Conservation (phyloP, 2,113 vertebrate species). For the Seriola quinqueradiata region DNA sequence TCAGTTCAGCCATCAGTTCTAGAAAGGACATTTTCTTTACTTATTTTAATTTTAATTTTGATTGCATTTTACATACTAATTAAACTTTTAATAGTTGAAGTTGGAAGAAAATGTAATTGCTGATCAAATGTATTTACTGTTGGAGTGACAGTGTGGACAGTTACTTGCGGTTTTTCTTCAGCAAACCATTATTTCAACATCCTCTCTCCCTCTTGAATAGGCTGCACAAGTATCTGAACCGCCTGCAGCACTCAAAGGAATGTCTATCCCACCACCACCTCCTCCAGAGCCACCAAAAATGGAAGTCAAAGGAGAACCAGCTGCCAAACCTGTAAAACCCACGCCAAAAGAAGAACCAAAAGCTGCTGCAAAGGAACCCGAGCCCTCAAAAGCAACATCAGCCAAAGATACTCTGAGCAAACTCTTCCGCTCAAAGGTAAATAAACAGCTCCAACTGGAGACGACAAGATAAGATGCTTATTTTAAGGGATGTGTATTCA, state of each 20-base stretch:
- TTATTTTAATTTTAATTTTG: neutral
- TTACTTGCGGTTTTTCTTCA: neutral
- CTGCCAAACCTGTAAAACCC: conserved; percentile 72
- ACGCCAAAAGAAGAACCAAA: conserved; percentile 75
- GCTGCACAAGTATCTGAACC: conserved; percentile 80
- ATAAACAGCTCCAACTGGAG: neutral
- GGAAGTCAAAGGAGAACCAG: conserved; percentile 80
- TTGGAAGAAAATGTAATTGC: neutral
- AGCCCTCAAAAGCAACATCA: conserved; percentile 81
- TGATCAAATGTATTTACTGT: neutral
- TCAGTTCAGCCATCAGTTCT: neutral
- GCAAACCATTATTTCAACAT: neutral
- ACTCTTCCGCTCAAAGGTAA: conserved; percentile 94
- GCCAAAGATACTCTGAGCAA: conserved; percentile 87
- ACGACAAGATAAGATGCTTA: neutral
- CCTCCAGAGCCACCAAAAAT: conserved; percentile 84
- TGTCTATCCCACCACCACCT: conserved; percentile 85
- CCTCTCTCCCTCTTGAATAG: conserved; percentile 44
- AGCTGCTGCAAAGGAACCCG: conserved; percentile 82
- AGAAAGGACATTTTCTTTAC: conserved; percentile 3
- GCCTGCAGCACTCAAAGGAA: conserved; percentile 81
- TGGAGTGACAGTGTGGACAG: too few species aligned
- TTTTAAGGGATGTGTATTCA: neutral
- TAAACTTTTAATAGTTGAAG: neutral
- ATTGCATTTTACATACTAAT: conserved; percentile 9